Base-by-base conservation (phyloP, 2,888 invertebrate genomes). In the Thera obeliscata region DNA sequence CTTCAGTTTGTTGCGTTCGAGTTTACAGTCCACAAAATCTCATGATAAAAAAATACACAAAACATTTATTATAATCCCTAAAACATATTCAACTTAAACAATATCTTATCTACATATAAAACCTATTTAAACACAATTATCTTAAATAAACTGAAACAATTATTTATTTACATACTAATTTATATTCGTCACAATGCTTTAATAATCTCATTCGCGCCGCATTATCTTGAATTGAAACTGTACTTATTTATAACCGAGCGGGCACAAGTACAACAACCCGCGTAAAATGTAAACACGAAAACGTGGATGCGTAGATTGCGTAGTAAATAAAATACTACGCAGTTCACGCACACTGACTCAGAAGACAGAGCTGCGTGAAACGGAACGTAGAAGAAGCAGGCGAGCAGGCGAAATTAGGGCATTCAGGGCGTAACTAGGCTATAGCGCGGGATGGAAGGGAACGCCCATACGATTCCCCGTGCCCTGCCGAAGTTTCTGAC, bases 361-460 rank as follows among this genome's bases (percentile, higher is more conserved):
- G 73, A 66, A 67, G 64, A 58, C 73, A 71, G 79, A 78, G 75
- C 71, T 75, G 75, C 75, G 77, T 78, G 80, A 78, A 81, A 82
- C 80, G 85, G 77, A 78, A 81, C 82, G 81, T 82, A 85, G 84
- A 84, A 72, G 68, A 64, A 66, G 62, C 64, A 87, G 86, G 85
- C 87, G 90, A 89, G n/a, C n/a, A n/a, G n/a, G n/a, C n/a, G n/a
- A n/a, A 93, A 93, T 92, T 93, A 93, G 93, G 92, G 91, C 93
- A 93, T 92, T 89, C 90, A 91, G 86, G 90, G 91, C 88, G 91
- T 89, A 92, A 89, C 91, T 91, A 92, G 92, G 92, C 90, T 90
- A 90, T 87, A 90, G 87, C 87, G 82, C 84, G 89, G 84, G 89
- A 90, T 88, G 87, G 86, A 82, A 83, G 86, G 88, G 86, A 86